These are phyloP conservation scores for Caenorhabditis wallacei DNA, from an alignment of 2,888 invertebrate genomes.

Conservation along the genomic window DNA sequence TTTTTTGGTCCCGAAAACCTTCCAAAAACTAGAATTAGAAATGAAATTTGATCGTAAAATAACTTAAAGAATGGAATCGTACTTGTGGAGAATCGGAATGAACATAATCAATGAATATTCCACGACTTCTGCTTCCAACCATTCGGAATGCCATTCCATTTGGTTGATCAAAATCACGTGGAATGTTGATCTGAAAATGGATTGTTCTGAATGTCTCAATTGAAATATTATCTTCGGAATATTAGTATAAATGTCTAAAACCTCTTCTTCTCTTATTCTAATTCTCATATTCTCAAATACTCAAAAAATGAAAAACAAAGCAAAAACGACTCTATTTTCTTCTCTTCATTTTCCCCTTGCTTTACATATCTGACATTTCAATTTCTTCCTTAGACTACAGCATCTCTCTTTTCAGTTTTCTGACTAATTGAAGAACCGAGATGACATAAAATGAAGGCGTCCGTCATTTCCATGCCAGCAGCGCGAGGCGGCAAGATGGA, in stretches of 20 bases:
- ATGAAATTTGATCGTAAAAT: neutral
- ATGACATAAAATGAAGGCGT: slow-evolving; percentile 28
- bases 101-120: slow-evolving; percentile 51
- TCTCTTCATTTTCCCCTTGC: neutral
- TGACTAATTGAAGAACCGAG: slow-evolving; percentile 45
- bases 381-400: neutral
- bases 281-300: neutral
- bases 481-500: slow-evolving; percentile 11
- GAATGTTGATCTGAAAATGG: slow-evolving; percentile 31
- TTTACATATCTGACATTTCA: neutral
- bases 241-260: too few species aligned
- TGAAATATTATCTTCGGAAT: too few species aligned
- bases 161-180: slow-evolving; percentile 36
- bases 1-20: neutral
- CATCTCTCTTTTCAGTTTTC: neutral
- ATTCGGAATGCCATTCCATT: slow-evolving; percentile 64
- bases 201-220: neutral
- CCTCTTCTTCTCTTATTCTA: too few species aligned
- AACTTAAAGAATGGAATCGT: neutral
- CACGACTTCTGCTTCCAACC: slow-evolving; percentile 58
- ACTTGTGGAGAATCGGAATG: slow-evolving; percentile 52
- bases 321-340: neutral
- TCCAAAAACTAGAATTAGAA: neutral
- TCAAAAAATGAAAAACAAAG: neutral
- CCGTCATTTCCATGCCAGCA: slow-evolving; percentile 44